These are phyloP conservation scores for Eulemur macaco DNA, from an alignment of 2,113 vertebrate species.

Conservation along the genomic window DNA sequence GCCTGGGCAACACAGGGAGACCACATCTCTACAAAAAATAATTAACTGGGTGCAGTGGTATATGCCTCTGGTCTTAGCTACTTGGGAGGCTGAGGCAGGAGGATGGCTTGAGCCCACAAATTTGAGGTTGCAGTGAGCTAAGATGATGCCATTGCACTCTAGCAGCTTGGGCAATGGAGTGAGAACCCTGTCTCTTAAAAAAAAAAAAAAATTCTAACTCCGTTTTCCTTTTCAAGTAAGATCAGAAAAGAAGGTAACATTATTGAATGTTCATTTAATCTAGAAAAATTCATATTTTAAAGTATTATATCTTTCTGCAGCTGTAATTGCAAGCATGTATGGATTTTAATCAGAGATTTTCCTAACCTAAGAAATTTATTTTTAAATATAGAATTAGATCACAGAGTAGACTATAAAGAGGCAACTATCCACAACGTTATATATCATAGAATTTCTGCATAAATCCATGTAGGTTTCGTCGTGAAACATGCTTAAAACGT, in stretches of 20 bases:
- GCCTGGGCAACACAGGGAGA: no score
- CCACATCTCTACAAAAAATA: not conserved
- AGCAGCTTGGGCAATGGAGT: no score
- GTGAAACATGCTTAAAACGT: not conserved
- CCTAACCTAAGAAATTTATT: not conserved
- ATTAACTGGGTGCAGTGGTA: no score
- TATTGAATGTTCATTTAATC: not conserved
- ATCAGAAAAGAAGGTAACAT: not conserved
- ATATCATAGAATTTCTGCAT: not conserved
- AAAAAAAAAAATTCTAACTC: not conserved
- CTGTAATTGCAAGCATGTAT: not conserved
- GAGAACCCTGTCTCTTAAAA: no score
- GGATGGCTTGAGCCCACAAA: no score
- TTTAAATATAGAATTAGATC: not conserved
- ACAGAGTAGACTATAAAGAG: not conserved
- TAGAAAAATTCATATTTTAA: constrained; percentile 17
- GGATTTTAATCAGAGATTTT: not conserved
- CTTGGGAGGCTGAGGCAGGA: no score
- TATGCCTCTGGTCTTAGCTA: no score
- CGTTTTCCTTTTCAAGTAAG: not conserved
- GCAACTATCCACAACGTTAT: not conserved
- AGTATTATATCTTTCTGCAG: not conserved
- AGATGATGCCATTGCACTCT: no score
- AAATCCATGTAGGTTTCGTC: not conserved
- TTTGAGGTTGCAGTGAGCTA: no score